A percentile compares a stretch with the other conserved stretches of the same genome.
Evolutionary conservation across 1,140 invertebrate species (phyloP).

Genomic region (Latrodectus geometricus): DNA sequence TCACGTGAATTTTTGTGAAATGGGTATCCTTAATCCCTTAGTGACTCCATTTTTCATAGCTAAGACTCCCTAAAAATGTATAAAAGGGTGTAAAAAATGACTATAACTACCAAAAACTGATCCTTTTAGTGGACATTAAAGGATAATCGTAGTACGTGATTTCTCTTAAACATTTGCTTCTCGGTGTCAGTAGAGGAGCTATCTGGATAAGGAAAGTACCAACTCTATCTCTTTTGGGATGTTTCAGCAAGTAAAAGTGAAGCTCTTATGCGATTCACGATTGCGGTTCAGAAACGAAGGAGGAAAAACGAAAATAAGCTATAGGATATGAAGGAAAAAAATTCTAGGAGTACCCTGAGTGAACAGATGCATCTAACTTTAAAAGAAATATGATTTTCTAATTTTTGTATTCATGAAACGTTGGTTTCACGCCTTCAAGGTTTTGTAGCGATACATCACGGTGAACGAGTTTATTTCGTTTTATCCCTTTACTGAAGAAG

Average conservation of each 20-base stretch:
- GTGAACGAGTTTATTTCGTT: slow-evolving; percentile 2
- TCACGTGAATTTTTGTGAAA: not conserved
- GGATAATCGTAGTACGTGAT: slow-evolving; percentile 46
- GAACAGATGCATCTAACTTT: slow-evolving; percentile 29
- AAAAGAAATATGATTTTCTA: slow-evolving; percentile 49
- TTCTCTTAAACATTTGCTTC: slow-evolving; percentile 48
- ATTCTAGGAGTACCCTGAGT: slow-evolving; percentile 1
- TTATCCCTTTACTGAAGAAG: not conserved
- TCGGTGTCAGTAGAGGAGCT: not conserved
- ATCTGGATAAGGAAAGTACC: slow-evolving; percentile 9
- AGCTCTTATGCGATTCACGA: slow-evolving; percentile 45
- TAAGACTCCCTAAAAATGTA: not conserved
- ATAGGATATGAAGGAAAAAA: not conserved
- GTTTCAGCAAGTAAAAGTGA: slow-evolving; percentile 3
- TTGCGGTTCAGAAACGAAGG: not conserved
- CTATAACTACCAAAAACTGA: slow-evolving; percentile 29
- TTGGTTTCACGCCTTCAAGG: slow-evolving; percentile 31
- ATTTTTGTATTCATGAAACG: slow-evolving; percentile 59
- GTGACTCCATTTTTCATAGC: not conserved
- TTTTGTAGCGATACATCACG: slow-evolving; percentile 23
- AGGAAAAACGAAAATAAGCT: slow-evolving; percentile 3
- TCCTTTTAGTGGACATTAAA: slow-evolving; percentile 35
- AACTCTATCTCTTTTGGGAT: slow-evolving; percentile 14
- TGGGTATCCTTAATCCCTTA: not conserved
- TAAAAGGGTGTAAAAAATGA: slow-evolving; percentile 42